These are phyloP conservation scores for Columba livia DNA, from an alignment of 2,113 vertebrate species.

Conservation along the genomic window DNA sequence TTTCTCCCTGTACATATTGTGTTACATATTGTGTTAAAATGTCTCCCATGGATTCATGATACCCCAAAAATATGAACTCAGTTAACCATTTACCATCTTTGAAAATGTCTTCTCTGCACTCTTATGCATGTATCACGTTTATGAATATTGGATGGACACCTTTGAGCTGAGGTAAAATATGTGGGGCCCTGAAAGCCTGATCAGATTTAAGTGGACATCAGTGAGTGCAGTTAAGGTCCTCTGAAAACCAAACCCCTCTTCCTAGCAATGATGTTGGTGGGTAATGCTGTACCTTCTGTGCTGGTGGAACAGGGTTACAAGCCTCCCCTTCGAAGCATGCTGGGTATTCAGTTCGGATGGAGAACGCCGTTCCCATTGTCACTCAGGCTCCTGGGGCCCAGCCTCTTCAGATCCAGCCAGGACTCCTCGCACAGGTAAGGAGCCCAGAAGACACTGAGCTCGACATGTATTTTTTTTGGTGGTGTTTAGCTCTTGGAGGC, in stretches of 20 bases:
- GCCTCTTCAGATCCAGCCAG: conserved; percentile 95
- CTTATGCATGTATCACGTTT: neutral
- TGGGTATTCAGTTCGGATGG: conserved; percentile 97
- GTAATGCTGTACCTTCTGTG: conserved; percentile 31
- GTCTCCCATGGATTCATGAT: neutral
- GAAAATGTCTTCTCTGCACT: neutral
- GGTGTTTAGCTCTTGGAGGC: neutral
- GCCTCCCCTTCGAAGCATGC: conserved; percentile 96
- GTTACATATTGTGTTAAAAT: neutral
- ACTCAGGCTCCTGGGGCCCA: conserved; percentile 95
- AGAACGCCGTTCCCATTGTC: conserved; percentile 97
- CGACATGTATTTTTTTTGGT: neutral
- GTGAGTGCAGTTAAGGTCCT: neutral
- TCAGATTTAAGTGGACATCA: neutral
- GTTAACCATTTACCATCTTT: neutral
- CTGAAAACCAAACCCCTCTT: neutral
- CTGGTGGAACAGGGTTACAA: conserved; percentile 86
- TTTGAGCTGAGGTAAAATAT: neutral
- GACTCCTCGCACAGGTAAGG: conserved; percentile 95
- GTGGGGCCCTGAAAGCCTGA: neutral
- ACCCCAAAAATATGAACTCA: neutral
- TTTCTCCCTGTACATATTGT: neutral
- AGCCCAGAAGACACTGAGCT: neutral
- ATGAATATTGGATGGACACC: neutral
- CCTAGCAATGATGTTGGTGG: neutral